These are phyloP conservation scores for Eupithecia insigniata DNA, from an alignment of 2,888 invertebrate genomes.

Conservation along the genomic window DNA sequence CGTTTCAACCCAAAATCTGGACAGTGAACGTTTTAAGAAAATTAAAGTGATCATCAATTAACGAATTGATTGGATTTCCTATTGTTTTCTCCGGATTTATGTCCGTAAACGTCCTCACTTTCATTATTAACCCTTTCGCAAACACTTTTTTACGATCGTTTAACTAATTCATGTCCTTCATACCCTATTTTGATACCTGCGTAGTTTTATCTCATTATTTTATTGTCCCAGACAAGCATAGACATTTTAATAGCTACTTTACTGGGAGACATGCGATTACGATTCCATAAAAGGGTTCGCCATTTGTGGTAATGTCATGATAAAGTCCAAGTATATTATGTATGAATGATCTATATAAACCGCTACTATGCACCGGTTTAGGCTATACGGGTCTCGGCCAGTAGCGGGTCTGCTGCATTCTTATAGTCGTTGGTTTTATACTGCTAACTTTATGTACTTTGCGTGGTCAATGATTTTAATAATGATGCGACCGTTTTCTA, in stretches of 20 bases:
- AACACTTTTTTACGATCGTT: conserved; percentile 6
- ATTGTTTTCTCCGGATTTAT: neutral
- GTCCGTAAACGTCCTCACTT: neutral
- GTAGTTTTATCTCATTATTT: neutral
- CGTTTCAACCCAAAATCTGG: too few relatives aligned
- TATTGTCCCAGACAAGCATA: conserved; percentile 19
- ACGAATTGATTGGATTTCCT: neutral
- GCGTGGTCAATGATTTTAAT: neutral
- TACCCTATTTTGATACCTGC: neutral
- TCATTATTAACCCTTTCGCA: neutral
- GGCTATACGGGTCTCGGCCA: conserved; percentile 43
- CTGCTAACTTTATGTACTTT: conserved; percentile 8
- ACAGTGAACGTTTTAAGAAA: neutral
- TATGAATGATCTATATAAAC: conserved; percentile 23
- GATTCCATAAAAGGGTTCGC: conserved; percentile 27
- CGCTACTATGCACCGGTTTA: conserved; percentile 26
- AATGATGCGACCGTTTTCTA: neutral
- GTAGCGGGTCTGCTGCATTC: conserved; percentile 50
- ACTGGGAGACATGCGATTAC: conserved; percentile 32
- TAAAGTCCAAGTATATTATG: conserved; percentile 28
- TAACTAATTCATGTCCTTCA: neutral
- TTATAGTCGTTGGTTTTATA: conserved; percentile 31
- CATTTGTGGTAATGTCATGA: conserved; percentile 35
- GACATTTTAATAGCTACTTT: conserved; percentile 29
- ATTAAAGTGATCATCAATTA: neutral